phyloP scores from a whole-genome alignment of 2,888 invertebrate species.

The Napeogenes inachia region DNA sequence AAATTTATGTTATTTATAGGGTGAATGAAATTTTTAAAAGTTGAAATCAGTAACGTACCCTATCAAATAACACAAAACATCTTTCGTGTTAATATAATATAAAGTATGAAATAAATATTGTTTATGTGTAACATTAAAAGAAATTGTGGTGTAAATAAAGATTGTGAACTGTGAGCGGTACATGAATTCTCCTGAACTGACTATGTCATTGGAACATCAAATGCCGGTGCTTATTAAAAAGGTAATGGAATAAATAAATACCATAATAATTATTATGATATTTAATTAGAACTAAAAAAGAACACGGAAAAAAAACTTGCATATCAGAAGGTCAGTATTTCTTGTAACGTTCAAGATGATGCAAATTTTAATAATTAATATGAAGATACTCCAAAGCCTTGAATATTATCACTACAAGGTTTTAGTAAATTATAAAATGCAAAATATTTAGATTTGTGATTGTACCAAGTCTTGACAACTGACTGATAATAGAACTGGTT shows the following conservation, averaged over 20 bases:
- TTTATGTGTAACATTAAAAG: not conserved
- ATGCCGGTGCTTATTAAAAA: constrained; percentile 66
- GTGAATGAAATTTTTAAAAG: constrained; percentile 6
- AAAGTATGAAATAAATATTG: not conserved
- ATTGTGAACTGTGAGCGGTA: constrained; percentile 13
- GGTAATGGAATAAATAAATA: constrained; percentile 43
- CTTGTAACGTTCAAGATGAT: not conserved
- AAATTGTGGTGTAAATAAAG: constrained; percentile 8
- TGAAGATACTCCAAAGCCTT: not conserved
- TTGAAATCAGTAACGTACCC: constrained; percentile 25
- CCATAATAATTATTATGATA: no score
- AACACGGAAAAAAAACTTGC: no score
- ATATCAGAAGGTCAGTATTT: no score
- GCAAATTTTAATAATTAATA: not conserved
- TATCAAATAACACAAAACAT: constrained; percentile 23
- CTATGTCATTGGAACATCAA: constrained; percentile 69
- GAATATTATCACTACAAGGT: not conserved
- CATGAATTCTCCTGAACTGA: constrained; percentile 62
- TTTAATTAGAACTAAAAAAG: no score
- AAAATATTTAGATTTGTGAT: not conserved
- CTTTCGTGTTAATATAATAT: not conserved
- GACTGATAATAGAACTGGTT: not conserved
- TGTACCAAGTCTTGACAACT: not conserved
- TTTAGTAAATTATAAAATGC: not conserved
- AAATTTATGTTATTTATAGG: constrained; percentile 12